Base-by-base conservation (phyloP, 1,140 invertebrate species). In the Riptortus pedestris region DNA sequence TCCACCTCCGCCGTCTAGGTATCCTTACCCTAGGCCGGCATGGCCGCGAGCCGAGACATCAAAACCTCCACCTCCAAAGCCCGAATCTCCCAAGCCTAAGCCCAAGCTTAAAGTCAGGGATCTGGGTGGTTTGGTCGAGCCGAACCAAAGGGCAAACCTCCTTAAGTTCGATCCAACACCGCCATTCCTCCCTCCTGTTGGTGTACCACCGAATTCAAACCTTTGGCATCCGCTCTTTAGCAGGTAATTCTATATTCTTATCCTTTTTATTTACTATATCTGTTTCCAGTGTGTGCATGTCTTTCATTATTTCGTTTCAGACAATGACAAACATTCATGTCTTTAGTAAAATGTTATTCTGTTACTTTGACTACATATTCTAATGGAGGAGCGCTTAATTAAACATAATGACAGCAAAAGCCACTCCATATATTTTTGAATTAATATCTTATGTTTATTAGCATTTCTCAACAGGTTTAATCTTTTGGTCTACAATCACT, bases 151-250 rank as follows among this genome's bases (percentile, higher is more conserved):
- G 43, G 71, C 71, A 9, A 69, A 66, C 55, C 65, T 72, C 2
- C 66, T 73, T n/a, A 72, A 72, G 28, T 65, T 70, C 14, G 68
- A 71, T 3, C 55, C 71, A 76, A n/a, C 73, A 77, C 27, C 79
- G 20, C 76, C 79, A 2, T 72, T 72, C 57, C 69, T 75, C 26
- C 62, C 57, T n/a, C 66, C 57, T 20, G 72, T 74, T 67, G 57
- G 71, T 62, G 73, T 76, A 60, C 78, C 80, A 52, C 71, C 75
- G 29, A 79, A 83, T 65, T 79, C 79, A 33, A 79, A 82, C 43
- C 73, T 85, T 20, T 85, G 83, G 83, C 83, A 85, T 78, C 83
- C 84, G 4, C 74, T 85, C 0, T 85, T 85, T 70, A 82, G 82
- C 73, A 85, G 81, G 83, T 85, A 73, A 81, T 73, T 73, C 1